Evolutionary conservation across 2,888 invertebrate genomes (phyloP).

Genomic region (Eupithecia insigniata): DNA sequence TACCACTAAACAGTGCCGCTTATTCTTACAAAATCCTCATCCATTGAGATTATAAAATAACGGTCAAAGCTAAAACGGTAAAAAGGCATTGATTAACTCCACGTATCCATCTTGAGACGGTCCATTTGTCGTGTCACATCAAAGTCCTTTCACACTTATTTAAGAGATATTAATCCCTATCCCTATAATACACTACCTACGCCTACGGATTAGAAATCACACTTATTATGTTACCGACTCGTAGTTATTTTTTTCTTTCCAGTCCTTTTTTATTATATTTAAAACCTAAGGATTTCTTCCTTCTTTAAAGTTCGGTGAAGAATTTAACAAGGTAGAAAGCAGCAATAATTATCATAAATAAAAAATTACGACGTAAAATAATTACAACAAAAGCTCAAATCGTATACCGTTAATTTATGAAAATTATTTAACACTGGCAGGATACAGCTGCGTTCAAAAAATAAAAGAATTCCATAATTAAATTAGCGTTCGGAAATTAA

Average conservation of each 20-base stretch:
- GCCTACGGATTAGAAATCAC: slow-evolving; percentile 58
- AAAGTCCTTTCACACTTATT: slow-evolving; percentile 67
- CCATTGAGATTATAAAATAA: slow-evolving; percentile 41
- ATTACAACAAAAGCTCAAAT: slow-evolving; percentile 49
- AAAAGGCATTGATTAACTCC: slow-evolving; percentile 42
- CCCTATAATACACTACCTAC: slow-evolving; percentile 42
- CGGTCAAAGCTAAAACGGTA: slow-evolving; percentile 27
- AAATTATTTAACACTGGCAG: slow-evolving; percentile 69
- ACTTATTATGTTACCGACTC: slow-evolving; percentile 41
- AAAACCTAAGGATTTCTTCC: not conserved
- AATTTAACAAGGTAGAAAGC: slow-evolving; percentile 36
- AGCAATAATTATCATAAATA: slow-evolving; percentile 47
- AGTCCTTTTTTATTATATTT: not conserved
- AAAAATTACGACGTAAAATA: slow-evolving; percentile 45
- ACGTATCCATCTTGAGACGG: slow-evolving; percentile 44
- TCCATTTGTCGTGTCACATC: slow-evolving; percentile 70
- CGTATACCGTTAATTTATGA: slow-evolving; percentile 66
- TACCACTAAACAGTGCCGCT: not conserved
- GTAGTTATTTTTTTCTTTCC: too few relatives aligned
- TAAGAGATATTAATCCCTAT: slow-evolving; percentile 64
- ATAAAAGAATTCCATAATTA: slow-evolving; percentile 73
- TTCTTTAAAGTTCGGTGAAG: not conserved
- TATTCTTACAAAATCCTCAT: slow-evolving; percentile 24
- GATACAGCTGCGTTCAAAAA: slow-evolving; percentile 74
- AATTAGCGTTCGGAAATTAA: slow-evolving; percentile 80